Conservation (phyloP, 2,797 vertebrate genomes). For the Ateles fusciceps region DNA sequence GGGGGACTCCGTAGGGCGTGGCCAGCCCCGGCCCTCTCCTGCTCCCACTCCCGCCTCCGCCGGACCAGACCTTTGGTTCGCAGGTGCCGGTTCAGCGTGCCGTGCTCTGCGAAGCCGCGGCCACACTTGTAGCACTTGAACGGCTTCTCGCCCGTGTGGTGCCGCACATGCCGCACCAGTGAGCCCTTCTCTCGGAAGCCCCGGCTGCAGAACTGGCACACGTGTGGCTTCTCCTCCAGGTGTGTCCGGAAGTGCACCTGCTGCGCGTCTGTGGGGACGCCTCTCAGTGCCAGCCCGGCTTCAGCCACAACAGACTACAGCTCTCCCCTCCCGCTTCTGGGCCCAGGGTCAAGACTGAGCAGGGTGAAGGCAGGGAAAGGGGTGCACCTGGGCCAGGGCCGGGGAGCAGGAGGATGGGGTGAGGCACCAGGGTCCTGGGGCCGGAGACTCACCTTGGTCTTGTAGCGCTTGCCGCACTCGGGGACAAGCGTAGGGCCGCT, state of each 20-base stretch:
- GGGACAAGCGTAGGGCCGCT: slow-evolving; percentile 92
- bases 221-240: slow-evolving; percentile 92
- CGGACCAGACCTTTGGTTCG: slow-evolving; percentile 92
- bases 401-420: background rate
- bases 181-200: slow-evolving; percentile 98
- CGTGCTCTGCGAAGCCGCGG: slow-evolving; percentile 96
- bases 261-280: slow-evolving; percentile 89
- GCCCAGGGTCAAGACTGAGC: background rate
- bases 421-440: background rate
- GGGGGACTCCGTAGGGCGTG: background rate
- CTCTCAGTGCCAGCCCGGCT: background rate
- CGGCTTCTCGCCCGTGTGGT: slow-evolving; percentile 97
- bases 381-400: background rate
- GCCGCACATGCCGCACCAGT: slow-evolving; percentile 94
- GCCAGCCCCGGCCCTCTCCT: background rate
- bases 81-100: slow-evolving; percentile 96
- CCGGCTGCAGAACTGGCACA: slow-evolving; percentile 92
- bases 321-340: background rate
- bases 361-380: background rate
- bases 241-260: slow-evolving; percentile 98
- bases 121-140: slow-evolving; percentile 95
- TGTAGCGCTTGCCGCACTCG: slow-evolving; percentile 95
- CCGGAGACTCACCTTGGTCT: slow-evolving; percentile 91
- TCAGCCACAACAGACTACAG: background rate
- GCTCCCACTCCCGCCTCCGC: rapidly evolving